phyloP scores from a whole-genome alignment of 1,140 invertebrate genomes.

The Ephestia elutella region DNA sequence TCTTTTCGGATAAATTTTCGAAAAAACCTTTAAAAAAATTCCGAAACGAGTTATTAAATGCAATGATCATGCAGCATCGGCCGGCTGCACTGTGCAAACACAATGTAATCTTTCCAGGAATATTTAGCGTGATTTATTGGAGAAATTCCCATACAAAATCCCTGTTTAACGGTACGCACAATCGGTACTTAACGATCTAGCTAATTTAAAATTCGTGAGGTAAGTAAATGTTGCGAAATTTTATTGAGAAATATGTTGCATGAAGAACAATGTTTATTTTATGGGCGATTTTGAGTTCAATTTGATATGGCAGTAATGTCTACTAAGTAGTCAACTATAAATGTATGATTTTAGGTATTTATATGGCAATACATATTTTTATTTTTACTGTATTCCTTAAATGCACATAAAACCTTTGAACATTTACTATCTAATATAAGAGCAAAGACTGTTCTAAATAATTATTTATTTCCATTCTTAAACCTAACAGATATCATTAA shows the following conservation, averaged over 20 bases:
- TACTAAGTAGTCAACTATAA: neutral
- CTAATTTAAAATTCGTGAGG: constrained; percentile 27
- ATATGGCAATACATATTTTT: too few species aligned
- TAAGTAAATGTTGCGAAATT: constrained; percentile 13
- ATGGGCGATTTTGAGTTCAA: neutral
- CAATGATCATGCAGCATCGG: constrained; percentile 1
- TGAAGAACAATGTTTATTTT: neutral
- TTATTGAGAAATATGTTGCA: neutral
- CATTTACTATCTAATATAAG: too few species aligned
- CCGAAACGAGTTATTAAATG: constrained; percentile 6
- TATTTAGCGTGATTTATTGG: constrained; percentile 36
- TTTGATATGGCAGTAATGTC: neutral
- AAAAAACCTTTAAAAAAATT: constrained; percentile 15
- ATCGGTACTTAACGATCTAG: constrained; percentile 40
- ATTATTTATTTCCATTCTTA: too few species aligned
- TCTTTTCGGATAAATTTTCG: neutral
- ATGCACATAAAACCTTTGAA: too few species aligned
- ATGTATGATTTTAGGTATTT: neutral
- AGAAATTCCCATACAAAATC: constrained; percentile 35
- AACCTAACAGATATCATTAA: neutral
- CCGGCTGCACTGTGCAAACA: constrained; percentile 25
- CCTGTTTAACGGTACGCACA: constrained; percentile 28
- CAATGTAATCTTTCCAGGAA: constrained; percentile 47
- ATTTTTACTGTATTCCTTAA: too few species aligned
- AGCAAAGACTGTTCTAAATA: too few species aligned